Evolutionary conservation across 2,888 invertebrate species (phyloP), one percentile per base, ranked within the genome.

Genomic region (Sthenelais limicola): DNA sequence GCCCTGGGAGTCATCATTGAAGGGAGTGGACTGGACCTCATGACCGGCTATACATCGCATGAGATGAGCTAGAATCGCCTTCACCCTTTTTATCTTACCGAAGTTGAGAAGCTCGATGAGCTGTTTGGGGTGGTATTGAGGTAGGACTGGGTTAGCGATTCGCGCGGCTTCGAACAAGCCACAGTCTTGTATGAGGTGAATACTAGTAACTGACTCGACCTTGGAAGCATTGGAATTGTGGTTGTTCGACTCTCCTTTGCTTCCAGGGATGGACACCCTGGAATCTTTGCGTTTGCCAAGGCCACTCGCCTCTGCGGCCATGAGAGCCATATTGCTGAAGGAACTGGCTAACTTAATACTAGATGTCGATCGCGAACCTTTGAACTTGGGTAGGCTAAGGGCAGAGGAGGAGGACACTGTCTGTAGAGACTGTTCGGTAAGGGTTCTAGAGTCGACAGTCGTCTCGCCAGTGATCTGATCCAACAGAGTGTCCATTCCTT

Each of bases 111-210:
- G 89, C 85, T 99, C 99, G 94, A 99, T 98, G 43, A 99, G 90
- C 84, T 98, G 98, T 84, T 98, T 98, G 0, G 99, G 99, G 89
- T 99, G 99, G 87, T 99, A 99, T 84, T 99, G 99, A 0, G 99
- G 99, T 74, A 99, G 89, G 51, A 98, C 97, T 0, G 98, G 98
- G 82, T 97, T 98, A 0, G 98, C 97, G 85, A 98, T 94, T 76
- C 97, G 92, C 4, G 97, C 96, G 0, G 98, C 98, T 88, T 99
- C 98, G 88, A 99, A 99, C 68, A 99, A 89, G 18, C 89, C 89
- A 76, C 85, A 85, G 74, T 88, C 88, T 72, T 86, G 83, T 51
- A 85, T 84, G 58, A 85, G 78, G 28, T 80, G 78, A 52, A 85
- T 72, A 76, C 82, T 83, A 21, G 81, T 75, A n/a, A 80, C 75